phyloP scores from a whole-genome alignment of 2,113 vertebrate genomes.

The Chlorocebus sabaeus region DNA sequence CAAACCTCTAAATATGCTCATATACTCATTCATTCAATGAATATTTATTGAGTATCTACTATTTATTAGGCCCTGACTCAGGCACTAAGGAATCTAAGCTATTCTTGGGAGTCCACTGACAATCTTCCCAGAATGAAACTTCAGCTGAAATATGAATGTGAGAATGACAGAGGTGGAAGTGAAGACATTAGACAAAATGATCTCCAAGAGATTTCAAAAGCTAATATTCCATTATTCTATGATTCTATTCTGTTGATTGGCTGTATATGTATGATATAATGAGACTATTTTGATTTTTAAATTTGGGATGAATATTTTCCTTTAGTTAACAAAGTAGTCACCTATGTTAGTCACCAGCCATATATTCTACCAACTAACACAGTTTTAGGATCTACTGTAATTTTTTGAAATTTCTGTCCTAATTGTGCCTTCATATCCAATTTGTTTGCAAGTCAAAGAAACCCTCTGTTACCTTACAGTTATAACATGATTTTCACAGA shows the following conservation, averaged over 20 bases:
- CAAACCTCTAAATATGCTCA: slow-evolving; percentile 23
- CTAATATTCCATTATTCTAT: neutral
- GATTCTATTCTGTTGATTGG: slow-evolving; percentile 12
- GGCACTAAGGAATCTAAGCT: neutral
- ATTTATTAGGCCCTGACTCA: neutral
- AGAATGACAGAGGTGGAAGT: neutral
- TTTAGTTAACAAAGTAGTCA: slow-evolving; percentile 5
- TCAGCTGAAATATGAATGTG: neutral
- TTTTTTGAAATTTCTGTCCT: neutral
- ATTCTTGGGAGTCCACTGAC: neutral
- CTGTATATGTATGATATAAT: neutral
- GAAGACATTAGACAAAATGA: neutral
- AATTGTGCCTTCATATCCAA: neutral
- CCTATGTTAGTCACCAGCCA: neutral
- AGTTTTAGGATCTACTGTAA: neutral
- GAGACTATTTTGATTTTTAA: slow-evolving; percentile 10
- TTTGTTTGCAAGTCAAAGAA: slow-evolving; percentile 6
- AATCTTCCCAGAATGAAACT: neutral
- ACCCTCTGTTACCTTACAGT: neutral
- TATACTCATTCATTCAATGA: neutral
- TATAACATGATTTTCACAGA: slow-evolving; percentile 23
- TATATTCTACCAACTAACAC: neutral
- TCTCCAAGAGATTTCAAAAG: neutral
- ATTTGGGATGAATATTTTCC: neutral
- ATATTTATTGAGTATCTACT: neutral